Evolutionary conservation across 2,797 vertebrate genomes (phyloP).

Genomic region (Malacoraja senta): DNA sequence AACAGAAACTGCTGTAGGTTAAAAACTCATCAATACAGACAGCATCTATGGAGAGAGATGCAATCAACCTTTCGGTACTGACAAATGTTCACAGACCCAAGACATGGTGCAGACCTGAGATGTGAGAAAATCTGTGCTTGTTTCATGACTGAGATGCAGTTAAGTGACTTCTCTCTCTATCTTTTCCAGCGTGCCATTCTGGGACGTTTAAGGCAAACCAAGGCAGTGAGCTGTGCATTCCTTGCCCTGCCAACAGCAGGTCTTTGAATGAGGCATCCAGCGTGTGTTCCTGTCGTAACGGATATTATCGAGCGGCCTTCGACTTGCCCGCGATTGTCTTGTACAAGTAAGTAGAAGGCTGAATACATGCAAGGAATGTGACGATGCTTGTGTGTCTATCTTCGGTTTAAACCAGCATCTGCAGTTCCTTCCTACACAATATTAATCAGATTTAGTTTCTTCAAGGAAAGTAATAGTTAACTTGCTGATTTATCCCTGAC

Average conservation of each 20-base stretch:
- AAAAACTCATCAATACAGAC: too few species aligned
- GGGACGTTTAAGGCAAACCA: conserved; percentile 93
- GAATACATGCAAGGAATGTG: too few species aligned
- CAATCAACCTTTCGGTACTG: too few species aligned
- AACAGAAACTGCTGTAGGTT: too few species aligned
- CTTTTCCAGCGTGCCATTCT: conserved; percentile 76
- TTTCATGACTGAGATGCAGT: not conserved
- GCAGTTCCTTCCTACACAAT: not conserved
- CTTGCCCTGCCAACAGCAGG: conserved; percentile 87
- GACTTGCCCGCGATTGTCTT: conserved; percentile 80
- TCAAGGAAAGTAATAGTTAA: not conserved
- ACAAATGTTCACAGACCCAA: too few species aligned
- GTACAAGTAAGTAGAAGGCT: conserved; percentile 78
- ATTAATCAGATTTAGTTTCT: not conserved
- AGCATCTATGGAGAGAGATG: too few species aligned
- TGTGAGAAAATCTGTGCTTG: not conserved
- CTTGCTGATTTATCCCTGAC: not conserved
- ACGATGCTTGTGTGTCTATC: too few species aligned
- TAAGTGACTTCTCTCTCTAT: conserved; percentile 39
- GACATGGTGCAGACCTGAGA: not conserved
- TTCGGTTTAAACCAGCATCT: too few species aligned
- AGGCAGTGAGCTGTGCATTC: conserved; percentile 73
- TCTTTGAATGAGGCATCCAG: conserved; percentile 80
- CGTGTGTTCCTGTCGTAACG: conserved; percentile 83
- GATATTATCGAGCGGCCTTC: conserved; percentile 83